phyloP scores from a whole-genome alignment of 2,113 vertebrate genomes.

The Muntiacus muntjak region DNA sequence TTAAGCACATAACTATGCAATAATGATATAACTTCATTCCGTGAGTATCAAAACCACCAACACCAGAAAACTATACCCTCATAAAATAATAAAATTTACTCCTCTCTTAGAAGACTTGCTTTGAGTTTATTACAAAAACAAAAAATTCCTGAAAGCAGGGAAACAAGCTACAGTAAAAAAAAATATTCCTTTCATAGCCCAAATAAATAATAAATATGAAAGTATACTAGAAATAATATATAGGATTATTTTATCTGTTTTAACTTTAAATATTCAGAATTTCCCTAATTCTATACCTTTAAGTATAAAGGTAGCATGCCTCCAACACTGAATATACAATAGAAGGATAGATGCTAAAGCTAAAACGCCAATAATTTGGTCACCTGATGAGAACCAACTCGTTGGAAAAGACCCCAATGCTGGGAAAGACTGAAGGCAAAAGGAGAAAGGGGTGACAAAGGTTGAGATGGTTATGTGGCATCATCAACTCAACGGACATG shows the following conservation, averaged over 20 bases:
- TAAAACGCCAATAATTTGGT: background rate
- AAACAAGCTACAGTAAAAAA: background rate
- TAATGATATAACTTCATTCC: background rate
- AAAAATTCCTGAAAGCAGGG: background rate
- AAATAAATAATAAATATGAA: background rate
- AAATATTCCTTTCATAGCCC: background rate
- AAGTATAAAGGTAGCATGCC: background rate
- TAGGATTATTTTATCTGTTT: background rate
- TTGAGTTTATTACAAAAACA: background rate
- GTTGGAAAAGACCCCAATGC: background rate
- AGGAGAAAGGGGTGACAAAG: background rate
- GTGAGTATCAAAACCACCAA: background rate
- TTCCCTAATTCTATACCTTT: background rate
- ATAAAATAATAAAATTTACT: background rate
- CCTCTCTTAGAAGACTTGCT: background rate
- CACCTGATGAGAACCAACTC: background rate
- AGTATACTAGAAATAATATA: background rate
- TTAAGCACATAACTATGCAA: background rate
- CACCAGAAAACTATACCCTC: background rate
- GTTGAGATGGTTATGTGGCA: background rate
- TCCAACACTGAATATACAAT: background rate
- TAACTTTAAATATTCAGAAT: background rate
- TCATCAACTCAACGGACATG: background rate
- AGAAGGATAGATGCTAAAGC: background rate
- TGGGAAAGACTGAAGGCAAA: background rate